A percentile compares a stretch with the other conserved stretches of the same genome.
These are phyloP conservation scores for Carterocephalus palaemon DNA, from an alignment of 2,888 invertebrate genomes.

Conservation along the genomic window DNA sequence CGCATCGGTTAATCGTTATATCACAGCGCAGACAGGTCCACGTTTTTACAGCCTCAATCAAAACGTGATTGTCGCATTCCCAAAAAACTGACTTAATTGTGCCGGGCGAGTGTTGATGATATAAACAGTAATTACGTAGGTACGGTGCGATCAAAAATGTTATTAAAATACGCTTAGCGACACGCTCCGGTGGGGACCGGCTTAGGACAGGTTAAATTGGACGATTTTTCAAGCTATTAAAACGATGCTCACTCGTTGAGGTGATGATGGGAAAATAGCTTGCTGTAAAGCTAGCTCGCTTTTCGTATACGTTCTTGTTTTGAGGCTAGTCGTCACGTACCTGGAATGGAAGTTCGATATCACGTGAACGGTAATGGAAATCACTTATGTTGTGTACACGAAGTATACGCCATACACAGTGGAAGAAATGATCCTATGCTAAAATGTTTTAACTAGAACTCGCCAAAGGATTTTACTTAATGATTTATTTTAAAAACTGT, in stretches of 20 bases:
- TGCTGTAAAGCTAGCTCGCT: conserved; percentile 8
- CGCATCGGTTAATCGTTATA: conserved; percentile 50
- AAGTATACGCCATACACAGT: too few relatives aligned
- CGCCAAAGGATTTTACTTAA: too few relatives aligned
- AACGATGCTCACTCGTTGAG: conserved; percentile 24
- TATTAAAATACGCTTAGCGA: conserved; percentile 76
- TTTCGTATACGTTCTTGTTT: background rate
- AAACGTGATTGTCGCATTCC: conserved; percentile 71
- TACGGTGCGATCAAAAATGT: conserved; percentile 58
- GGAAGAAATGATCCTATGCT: too few relatives aligned
- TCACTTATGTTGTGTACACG: too few relatives aligned
- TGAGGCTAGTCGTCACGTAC: too few relatives aligned
- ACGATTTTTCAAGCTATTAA: conserved; percentile 28
- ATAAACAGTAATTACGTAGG: conserved; percentile 72
- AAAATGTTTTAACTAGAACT: too few relatives aligned
- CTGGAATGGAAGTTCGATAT: too few relatives aligned
- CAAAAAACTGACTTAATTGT: conserved; percentile 73
- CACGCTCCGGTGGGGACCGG: conserved; percentile 42
- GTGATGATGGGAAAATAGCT: conserved; percentile 29
- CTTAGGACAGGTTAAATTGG: conserved; percentile 24
- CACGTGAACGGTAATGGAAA: too few relatives aligned
- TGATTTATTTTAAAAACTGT: too few relatives aligned
- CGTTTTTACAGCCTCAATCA: conserved; percentile 65
- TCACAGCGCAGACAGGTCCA: conserved; percentile 50
- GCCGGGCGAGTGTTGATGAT: conserved; percentile 69